A percentile compares a stretch with the other conserved stretches of the same genome.
Evolutionary conservation across 1,140 invertebrate genomes (phyloP).

Genomic region (Cylas formicarius): DNA sequence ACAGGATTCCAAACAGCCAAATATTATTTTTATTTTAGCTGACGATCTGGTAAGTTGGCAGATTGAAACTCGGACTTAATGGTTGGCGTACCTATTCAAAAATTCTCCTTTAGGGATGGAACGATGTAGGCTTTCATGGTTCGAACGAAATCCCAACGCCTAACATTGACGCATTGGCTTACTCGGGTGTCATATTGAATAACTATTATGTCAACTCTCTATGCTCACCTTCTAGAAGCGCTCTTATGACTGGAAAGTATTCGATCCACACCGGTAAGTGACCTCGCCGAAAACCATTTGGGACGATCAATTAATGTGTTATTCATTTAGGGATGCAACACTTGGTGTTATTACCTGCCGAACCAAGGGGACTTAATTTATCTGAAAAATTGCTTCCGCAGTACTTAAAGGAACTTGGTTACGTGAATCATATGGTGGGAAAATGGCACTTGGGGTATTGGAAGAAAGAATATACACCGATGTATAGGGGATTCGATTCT

Average conservation of each 20-base stretch:
- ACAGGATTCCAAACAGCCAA: too few relatives aligned
- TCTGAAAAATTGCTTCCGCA: conserved; percentile 72
- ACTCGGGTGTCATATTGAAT: conserved; percentile 65
- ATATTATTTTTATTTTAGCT: not conserved
- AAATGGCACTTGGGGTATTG: conserved; percentile 88
- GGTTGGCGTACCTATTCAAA: not conserved
- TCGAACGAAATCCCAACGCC: conserved; percentile 72
- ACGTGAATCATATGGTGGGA: conserved; percentile 76
- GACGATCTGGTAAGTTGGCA: not conserved
- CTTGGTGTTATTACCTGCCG: conserved; percentile 64
- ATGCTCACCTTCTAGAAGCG: conserved; percentile 73
- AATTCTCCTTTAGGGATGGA: conserved; percentile 70
- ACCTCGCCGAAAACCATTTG: too few relatives aligned
- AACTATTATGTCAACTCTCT: too few relatives aligned
- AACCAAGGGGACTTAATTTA: conserved; percentile 72
- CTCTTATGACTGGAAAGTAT: conserved; percentile 81
- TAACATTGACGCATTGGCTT: conserved; percentile 77
- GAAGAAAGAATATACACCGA: too few relatives aligned
- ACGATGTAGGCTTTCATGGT: conserved; percentile 82
- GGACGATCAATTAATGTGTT: too few relatives aligned
- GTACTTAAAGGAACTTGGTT: conserved; percentile 72
- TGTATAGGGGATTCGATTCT: conserved; percentile 69
- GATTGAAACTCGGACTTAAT: not conserved
- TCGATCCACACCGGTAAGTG: conserved; percentile 83
- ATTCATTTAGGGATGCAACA: conserved; percentile 78